Percentiles rank a stretch among this genome's conserved stretches.
phyloP scores from a whole-genome alignment of 2,797 vertebrate genomes.

The Orientallactaga sibirica region DNA sequence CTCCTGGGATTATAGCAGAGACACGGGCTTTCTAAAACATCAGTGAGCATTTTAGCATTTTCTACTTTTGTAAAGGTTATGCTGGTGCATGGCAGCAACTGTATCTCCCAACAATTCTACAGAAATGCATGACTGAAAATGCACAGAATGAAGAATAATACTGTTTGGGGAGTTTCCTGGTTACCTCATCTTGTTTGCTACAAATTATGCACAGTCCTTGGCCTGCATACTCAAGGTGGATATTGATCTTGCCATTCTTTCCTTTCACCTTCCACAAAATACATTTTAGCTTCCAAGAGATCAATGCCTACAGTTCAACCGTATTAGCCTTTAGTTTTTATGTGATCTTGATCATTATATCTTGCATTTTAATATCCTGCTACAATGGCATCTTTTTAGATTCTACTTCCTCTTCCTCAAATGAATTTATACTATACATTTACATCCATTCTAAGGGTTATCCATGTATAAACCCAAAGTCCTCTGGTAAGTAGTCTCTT shows the following conservation, averaged over 20 bases:
- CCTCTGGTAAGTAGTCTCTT: slow-evolving; percentile 24
- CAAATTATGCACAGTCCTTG: background rate
- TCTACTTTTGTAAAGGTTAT: background rate
- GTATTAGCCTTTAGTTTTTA: slow-evolving; percentile 4
- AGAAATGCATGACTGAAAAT: background rate
- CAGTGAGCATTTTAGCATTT: background rate
- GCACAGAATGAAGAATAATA: background rate
- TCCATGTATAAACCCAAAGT: background rate
- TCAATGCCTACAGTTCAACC: background rate
- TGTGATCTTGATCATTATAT: slow-evolving; percentile 5
- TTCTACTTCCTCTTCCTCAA: background rate
- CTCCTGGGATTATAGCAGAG: background rate
- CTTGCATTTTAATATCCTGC: slow-evolving; percentile 19
- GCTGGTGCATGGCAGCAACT: background rate
- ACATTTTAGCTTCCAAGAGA: background rate
- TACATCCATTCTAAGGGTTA: slow-evolving; percentile 8
- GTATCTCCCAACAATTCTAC: background rate
- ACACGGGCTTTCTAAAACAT: background rate
- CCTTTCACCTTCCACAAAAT: slow-evolving; percentile 14
- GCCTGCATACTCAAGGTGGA: background rate
- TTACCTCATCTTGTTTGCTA: background rate
- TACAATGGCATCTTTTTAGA: background rate
- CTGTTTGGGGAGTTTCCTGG: background rate
- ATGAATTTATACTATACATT: background rate
- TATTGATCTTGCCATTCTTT: background rate